Base-by-base conservation (phyloP, 2,888 invertebrate genomes). In the Metopia argyrocephala region DNA sequence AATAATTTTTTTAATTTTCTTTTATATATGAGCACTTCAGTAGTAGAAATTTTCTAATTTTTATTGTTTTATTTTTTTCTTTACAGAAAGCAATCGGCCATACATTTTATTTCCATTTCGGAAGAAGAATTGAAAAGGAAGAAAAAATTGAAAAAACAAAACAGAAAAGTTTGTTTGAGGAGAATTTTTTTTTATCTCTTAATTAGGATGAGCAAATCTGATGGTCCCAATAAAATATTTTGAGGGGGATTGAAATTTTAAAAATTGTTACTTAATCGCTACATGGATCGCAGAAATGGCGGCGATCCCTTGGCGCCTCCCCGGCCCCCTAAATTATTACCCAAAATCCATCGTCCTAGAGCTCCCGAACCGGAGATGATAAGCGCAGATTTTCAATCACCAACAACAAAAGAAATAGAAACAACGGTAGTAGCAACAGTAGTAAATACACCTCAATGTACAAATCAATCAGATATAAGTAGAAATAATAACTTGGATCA, bases 261-360 rank as follows among this genome's bases (percentile, higher is more conserved):
- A 76, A 61, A 65, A 80, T 82, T 76, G 82, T 79, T 82, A 78
- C 71, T 88, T 84, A 84, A 85, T 88, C 87, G 87, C 88, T 90
- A 89, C 92, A 94, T 94, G 94, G 94, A 94, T 93, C 93, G 93
- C 92, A 94, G 90, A 87, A 91, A 94, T 94, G 94, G 94, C 93
- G 94, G 94, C 93, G 90, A 91, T 90, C 94, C 93, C 92, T 93
- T 93, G 93, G 93, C 93, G 93, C 93, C 94, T 93, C 93, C 93
- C 92, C 92, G 93, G 93, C 93, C 93, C 92, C 93, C 93, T 91
- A 93, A 94, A 92, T 92, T 93, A 91, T 92, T 93, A 93, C 94
- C 94, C 92, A 93, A 94, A 91, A 93, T 93, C 90, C 93, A 93
- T 92, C 91, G 92, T 89, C 89, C 90, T 85, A 88, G 90, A 92